Evolutionary conservation across 1,140 invertebrate species (phyloP), one percentile per base, ranked within the genome.

Genomic region (Asbolus verrucosus): DNA sequence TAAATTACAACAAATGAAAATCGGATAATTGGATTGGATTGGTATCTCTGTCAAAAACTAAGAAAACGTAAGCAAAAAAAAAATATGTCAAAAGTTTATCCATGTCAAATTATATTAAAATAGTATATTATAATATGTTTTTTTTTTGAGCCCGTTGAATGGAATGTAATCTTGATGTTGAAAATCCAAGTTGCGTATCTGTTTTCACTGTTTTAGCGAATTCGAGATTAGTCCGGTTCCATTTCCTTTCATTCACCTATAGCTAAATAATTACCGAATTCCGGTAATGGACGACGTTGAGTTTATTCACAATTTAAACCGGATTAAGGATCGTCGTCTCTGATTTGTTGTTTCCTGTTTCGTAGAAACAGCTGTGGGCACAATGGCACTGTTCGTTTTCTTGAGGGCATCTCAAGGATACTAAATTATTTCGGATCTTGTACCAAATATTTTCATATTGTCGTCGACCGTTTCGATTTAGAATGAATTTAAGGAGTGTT

Each of bases 221-320:
- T 36, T 36, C 33, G 5, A 36, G 33, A 36, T 11, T n/a, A 36
- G 3, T 27, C 8, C 24, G 24, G 33, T 36, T 36, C 11, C 33
- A 36, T n/a, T 36, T 36, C 33, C 33, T 36, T 8, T 36, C 5
- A 36, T 2, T 36, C 11, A 43, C 39, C 13, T 43, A 16, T 16
- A 16, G n/a, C n/a, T n/a, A n/a, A n/a, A 38, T 43, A 54, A 54
- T 54, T 54, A 11, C 14, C 21, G 15, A 54, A 54, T 30, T 54
- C 46, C 46, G 46, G 19, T 27, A 27, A 3, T 43, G 14, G 15
- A 43, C 9, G 15, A 16, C 39, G 24, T 43, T n/a, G n/a, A n/a
- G n/a, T n/a, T 30, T 30, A 5, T 9, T 30, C 27, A 5, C 3
- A 30, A 30, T 30, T 27, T 8, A 27, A 27, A 27, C 3, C 24